phyloP scores from a whole-genome alignment of 2,113 vertebrate genomes.

The Fulica atra region DNA sequence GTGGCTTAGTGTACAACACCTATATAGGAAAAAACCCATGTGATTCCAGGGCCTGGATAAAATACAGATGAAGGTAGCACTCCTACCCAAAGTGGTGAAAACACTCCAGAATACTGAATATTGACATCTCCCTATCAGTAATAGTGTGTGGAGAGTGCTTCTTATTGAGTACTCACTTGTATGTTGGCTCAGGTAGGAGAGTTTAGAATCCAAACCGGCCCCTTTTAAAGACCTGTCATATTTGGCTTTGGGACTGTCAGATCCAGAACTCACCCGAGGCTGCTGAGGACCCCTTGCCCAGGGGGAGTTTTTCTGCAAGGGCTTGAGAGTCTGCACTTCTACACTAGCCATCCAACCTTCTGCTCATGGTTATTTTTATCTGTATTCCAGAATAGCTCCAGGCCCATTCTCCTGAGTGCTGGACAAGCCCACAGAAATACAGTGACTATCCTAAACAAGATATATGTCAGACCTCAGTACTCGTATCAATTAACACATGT shows the following conservation, averaged over 20 bases:
- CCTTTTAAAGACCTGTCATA: neutral
- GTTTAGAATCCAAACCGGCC: neutral
- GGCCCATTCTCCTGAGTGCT: neutral
- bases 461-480: neutral
- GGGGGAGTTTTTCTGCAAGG: neutral
- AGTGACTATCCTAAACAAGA: neutral
- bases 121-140: neutral
- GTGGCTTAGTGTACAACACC: neutral
- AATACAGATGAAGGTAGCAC: neutral
- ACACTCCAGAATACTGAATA: neutral
- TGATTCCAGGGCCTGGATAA: neutral
- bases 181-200: neutral
- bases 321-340: neutral
- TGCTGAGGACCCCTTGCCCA: neutral
- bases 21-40: neutral
- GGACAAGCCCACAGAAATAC: neutral
- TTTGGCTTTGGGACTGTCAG: neutral
- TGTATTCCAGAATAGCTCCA: neutral
- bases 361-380: neutral
- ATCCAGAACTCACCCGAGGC: neutral
- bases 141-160: neutral
- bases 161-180: neutral
- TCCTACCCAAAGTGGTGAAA: neutral
- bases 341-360: neutral
- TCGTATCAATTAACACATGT: neutral